Conservation (phyloP, 2,113 vertebrate species). For the Takifugu flavidus region DNA sequence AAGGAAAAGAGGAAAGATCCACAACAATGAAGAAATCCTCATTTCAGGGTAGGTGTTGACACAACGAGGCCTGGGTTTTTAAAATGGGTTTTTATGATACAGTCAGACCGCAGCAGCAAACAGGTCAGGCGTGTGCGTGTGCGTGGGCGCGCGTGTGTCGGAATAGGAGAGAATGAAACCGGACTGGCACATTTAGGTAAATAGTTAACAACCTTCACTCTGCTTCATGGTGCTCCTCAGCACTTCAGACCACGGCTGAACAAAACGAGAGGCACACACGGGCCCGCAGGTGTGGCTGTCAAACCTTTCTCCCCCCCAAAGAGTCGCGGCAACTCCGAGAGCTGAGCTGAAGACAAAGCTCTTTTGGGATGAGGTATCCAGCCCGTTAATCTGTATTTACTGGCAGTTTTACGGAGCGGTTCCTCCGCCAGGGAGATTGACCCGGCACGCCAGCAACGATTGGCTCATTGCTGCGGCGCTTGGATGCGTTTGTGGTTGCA, state of each 20-base stretch:
- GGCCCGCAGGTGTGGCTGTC: constrained; percentile 41
- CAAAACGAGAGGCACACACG: constrained; percentile 1
- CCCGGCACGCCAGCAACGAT: not conserved
- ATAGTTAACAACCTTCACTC: no score
- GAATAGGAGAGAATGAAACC: no score
- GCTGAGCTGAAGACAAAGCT: not conserved
- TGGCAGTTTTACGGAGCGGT: constrained; percentile 23
- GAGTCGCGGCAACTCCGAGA: not conserved
- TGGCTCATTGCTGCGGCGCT: no score
- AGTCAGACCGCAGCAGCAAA: no score
- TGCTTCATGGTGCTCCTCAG: no score
- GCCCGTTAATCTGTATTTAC: constrained; percentile 13
- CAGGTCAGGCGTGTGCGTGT: no score
- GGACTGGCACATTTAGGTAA: no score
- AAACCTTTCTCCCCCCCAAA: constrained; percentile 10
- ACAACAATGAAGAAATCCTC: constrained; percentile 61
- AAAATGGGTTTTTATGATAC: no score
- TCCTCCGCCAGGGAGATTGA: constrained; percentile 3
- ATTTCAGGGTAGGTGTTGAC: constrained; percentile 47
- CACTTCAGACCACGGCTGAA: not conserved
- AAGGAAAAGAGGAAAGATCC: constrained; percentile 15
- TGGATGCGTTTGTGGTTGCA: not conserved
- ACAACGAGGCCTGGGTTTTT: not conserved
- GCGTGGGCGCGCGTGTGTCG: no score
- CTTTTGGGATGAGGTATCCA: not conserved